Conservation (phyloP, 2,888 invertebrate genomes). For the Lissocephala sabroskyi region DNA sequence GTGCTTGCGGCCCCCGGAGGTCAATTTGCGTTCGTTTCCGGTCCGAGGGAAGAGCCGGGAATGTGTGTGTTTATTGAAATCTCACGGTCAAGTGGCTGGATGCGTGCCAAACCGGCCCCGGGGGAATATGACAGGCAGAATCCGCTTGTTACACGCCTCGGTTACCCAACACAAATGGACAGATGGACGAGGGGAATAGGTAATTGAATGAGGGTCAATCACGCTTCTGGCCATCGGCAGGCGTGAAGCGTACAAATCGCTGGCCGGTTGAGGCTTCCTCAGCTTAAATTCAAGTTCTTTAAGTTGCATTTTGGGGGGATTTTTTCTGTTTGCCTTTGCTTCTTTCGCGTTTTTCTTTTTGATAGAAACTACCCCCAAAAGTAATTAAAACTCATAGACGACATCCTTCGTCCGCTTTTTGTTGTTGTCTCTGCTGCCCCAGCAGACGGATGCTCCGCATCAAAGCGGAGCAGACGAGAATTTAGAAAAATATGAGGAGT, state of each 20-base stretch:
- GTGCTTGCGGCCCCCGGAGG: conserved; percentile 42
- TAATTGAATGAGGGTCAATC: conserved; percentile 45
- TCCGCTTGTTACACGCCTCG: conserved; percentile 20
- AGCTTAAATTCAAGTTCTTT: too few relatives aligned
- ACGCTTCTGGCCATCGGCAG: conserved; percentile 5
- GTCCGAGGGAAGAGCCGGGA: conserved; percentile 26
- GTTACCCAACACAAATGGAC: conserved; percentile 25
- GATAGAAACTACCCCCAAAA: conserved; percentile 58
- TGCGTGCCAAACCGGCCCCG: conserved; percentile 36
- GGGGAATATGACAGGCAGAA: conserved; percentile 25
- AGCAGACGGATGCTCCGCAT: conserved; percentile 54
- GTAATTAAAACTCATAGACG: conserved; percentile 52
- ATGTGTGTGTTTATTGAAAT: conserved; percentile 35
- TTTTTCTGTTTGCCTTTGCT: conserved; percentile 23
- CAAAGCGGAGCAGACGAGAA: conserved; percentile 56
- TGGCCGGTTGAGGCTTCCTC: neutral
- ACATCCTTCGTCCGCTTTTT: neutral
- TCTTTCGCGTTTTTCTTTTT: conserved; percentile 12
- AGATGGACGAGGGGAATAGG: conserved; percentile 28
- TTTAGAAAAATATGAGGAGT: conserved; percentile 25
- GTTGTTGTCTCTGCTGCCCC: conserved; percentile 4
- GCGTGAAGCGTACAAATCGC: neutral
- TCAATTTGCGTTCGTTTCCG: conserved; percentile 63
- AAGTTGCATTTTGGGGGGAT: conserved; percentile 4
- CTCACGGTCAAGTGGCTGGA: conserved; percentile 47